Percentiles rank a stretch among this genome's conserved stretches.
phyloP scores from a whole-genome alignment of 2,888 invertebrate genomes.

The Andrena dorsata region DNA sequence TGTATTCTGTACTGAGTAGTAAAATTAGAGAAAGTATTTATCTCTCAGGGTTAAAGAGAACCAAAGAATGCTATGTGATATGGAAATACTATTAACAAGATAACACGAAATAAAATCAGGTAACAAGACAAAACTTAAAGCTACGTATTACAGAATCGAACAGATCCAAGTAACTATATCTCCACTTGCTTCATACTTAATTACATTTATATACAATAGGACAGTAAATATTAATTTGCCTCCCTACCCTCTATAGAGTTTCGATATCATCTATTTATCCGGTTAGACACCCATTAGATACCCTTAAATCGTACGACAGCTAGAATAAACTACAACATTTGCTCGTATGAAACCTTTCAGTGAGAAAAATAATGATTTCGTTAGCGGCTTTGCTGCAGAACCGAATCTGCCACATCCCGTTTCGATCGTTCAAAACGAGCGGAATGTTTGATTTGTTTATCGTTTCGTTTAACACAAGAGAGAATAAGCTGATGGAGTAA shows the following conservation, averaged over 20 bases:
- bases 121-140: not conserved
- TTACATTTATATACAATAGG: constrained; percentile 37
- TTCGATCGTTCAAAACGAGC: constrained; percentile 8
- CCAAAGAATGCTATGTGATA: not conserved
- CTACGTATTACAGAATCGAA: not conserved
- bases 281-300: constrained; percentile 18
- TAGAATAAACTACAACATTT: constrained; percentile 19
- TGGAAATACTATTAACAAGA: no score
- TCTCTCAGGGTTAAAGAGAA: not conserved
- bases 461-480: not conserved
- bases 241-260: constrained; percentile 30
- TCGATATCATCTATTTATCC: not conserved
- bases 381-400: constrained; percentile 9
- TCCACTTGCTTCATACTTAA: not conserved
- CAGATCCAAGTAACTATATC: not conserved
- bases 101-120: no score
- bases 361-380: constrained; percentile 44
- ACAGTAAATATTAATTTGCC: constrained; percentile 23
- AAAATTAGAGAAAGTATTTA: constrained; percentile 2
- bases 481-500: no score
- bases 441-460: not conserved
- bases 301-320: constrained; percentile 10
- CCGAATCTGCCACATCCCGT: constrained; percentile 4
- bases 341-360: constrained; percentile 30
- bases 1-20: not conserved